Evolutionary conservation across 1,140 invertebrate genomes (phyloP), one percentile per base, ranked within the genome.

Genomic region (Probaryconus sp.): DNA sequence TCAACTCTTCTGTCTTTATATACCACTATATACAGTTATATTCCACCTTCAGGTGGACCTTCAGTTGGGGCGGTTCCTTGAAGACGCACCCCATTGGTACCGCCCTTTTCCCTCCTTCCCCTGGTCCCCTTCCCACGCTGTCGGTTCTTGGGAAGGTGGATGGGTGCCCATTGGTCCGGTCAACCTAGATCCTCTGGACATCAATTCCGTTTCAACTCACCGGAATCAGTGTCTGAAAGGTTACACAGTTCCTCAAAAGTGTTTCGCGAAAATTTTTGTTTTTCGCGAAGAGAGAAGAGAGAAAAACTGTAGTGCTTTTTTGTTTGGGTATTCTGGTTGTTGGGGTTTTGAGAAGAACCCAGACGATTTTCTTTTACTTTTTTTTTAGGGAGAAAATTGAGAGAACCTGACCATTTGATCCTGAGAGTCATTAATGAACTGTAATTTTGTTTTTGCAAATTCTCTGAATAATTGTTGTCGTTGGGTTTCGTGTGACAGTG

Each of bases 171-270:
- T 20, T 43, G 42, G 37, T 42, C 37, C 45, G 53, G 67, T 74
- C 69, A 76, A 60, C 61, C 55, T 63, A 67, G 24, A 43, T 65
- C 67, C 55, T 65, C 47, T 50, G 50, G 21, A 60, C 58, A 75
- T 11, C 38, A 45, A 28, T 65, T 42, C 50, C 56, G 35, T 61
- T 45, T 5, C 51, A 71, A 47, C 20, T 45, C 30, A 28, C 40
- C 21, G 37, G 24, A 26, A 35, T n/a, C n/a, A n/a, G n/a, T n/a
- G n/a, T n/a, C n/a, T 42, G 21, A 21, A 6, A 14, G 35, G 51
- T 28, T 51, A 17, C 13, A 13, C 68, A 67, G 48, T 65, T 33
- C 47, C n/a, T 16, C 43, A 2, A 18, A 48, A 55, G 17, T 48
- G 17, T 5, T 30, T 30, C 21, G 33, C 35, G 26, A 21, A 38